Evolutionary conservation across 1,140 invertebrate genomes (phyloP).

Genomic region (Solenopsis fugax): DNA sequence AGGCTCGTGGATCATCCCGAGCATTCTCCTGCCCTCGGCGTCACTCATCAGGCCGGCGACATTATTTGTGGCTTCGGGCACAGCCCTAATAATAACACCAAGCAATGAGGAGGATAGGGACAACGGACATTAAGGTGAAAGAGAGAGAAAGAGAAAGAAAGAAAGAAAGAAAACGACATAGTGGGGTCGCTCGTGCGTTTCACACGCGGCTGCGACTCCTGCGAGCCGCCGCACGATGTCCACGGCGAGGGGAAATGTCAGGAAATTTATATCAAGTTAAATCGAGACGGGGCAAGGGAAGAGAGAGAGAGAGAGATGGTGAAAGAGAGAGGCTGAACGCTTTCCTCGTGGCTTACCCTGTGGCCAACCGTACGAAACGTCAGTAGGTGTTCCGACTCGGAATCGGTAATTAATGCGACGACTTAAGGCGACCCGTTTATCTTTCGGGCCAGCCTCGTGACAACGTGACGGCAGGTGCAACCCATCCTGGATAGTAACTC

Average conservation of each 20-base stretch:
- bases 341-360: slow-evolving; percentile 20
- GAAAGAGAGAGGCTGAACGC: slow-evolving; percentile 1
- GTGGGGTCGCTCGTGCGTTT: slow-evolving; percentile 30
- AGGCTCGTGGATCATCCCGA: slow-evolving; percentile 73
- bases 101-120: slow-evolving; percentile 36
- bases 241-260: slow-evolving; percentile 20
- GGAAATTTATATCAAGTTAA: slow-evolving; percentile 68
- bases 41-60: slow-evolving; percentile 65
- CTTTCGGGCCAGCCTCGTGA: slow-evolving; percentile 70
- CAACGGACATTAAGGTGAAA: neutral
- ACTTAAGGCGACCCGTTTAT: slow-evolving; percentile 74
- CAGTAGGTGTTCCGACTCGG: slow-evolving; percentile 24
- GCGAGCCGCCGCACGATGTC: slow-evolving; percentile 31
- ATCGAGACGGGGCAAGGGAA: slow-evolving; percentile 47
- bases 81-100: slow-evolving; percentile 74
- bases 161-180: slow-evolving; percentile 23
- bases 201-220: slow-evolving; percentile 18
- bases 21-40: slow-evolving; percentile 53
- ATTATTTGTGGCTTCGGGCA: slow-evolving; percentile 73
- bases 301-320: slow-evolving; percentile 33
- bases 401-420: slow-evolving; percentile 77
- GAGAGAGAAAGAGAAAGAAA: neutral
- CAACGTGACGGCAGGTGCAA: slow-evolving; percentile 78
- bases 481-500: slow-evolving; percentile 65
- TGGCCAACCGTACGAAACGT: slow-evolving; percentile 13